A percentile compares a stretch with the other conserved stretches of the same genome.
Evolutionary conservation across 2,797 vertebrate species (phyloP).

Genomic region (Darevskia nairensis): DNA sequence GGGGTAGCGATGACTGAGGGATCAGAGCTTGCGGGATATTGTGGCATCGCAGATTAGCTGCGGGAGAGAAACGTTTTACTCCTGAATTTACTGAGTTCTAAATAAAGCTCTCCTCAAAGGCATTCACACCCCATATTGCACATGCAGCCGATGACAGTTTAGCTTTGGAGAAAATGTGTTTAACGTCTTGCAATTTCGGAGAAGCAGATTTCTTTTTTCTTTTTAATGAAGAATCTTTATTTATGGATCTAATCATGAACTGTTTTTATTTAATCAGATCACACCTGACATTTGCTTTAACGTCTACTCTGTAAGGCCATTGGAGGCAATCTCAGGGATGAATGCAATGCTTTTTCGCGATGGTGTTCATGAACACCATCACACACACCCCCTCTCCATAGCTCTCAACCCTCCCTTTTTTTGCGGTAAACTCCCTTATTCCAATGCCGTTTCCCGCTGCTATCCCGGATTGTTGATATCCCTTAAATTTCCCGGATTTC

Average conservation of each 20-base stretch:
- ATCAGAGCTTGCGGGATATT: neutral
- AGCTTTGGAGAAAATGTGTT: constrained; percentile 67
- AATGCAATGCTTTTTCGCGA: too few relatives aligned
- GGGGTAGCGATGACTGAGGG: neutral
- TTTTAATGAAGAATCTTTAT: constrained; percentile 36
- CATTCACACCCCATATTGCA: constrained; percentile 62
- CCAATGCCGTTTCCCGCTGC: too few relatives aligned
- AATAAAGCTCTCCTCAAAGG: constrained; percentile 64
- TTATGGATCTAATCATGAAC: constrained; percentile 35
- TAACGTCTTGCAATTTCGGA: constrained; percentile 65
- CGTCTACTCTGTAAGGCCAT: neutral
- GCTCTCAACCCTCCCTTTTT: too few relatives aligned
- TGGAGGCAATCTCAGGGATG: neutral
- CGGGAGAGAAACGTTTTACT: constrained; percentile 57
- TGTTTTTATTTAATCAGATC: constrained; percentile 6
- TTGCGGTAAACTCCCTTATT: too few relatives aligned
- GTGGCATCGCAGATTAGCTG: constrained; percentile 8
- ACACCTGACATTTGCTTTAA: neutral
- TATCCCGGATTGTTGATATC: too few relatives aligned
- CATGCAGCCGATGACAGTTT: constrained; percentile 70
- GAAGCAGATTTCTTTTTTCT: constrained; percentile 50
- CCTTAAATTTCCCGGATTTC: too few relatives aligned
- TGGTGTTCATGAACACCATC: too few relatives aligned
- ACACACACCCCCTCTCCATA: too few relatives aligned
- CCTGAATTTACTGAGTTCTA: constrained; percentile 54